Percentiles rank a stretch among this genome's conserved stretches.
Evolutionary conservation across 2,888 invertebrate genomes (phyloP).

Genomic region (Philereme vetulata): DNA sequence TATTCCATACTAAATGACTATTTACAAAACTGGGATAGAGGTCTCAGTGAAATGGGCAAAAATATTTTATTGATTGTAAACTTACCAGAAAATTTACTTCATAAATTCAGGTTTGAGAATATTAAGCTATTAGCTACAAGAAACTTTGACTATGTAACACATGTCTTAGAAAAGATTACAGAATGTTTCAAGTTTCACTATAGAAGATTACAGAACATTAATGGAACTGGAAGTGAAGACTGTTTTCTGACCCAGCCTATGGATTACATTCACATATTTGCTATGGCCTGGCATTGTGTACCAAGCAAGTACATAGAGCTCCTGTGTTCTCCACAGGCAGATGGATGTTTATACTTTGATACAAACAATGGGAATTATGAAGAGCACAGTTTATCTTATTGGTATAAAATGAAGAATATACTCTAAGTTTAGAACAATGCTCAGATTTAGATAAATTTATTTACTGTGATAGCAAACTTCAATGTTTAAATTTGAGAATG

Average conservation of each 20-base stretch:
- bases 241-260: constrained; percentile 17
- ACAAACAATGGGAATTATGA: constrained; percentile 42
- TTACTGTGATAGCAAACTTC: constrained; percentile 46
- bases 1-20: constrained; percentile 40
- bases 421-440: constrained; percentile 39
- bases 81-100: constrained; percentile 40
- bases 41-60: constrained; percentile 38
- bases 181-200: constrained; percentile 54
- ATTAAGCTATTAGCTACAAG: constrained; percentile 43
- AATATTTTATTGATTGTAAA: constrained; percentile 44
- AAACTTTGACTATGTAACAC: constrained; percentile 41
- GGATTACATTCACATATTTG: constrained; percentile 49
- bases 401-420: constrained; percentile 47
- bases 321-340: constrained; percentile 42
- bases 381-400: constrained; percentile 46
- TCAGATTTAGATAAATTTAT: constrained; percentile 46
- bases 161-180: constrained; percentile 44
- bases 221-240: constrained; percentile 9
- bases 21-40: constrained; percentile 48
- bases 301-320: constrained; percentile 44
- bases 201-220: constrained; percentile 51
- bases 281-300: constrained; percentile 51
- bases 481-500: constrained; percentile 33
- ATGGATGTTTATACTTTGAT: constrained; percentile 44
- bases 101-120: constrained; percentile 41